Conservation (phyloP, 2,797 vertebrate species). For the Takifugu rubripes region DNA sequence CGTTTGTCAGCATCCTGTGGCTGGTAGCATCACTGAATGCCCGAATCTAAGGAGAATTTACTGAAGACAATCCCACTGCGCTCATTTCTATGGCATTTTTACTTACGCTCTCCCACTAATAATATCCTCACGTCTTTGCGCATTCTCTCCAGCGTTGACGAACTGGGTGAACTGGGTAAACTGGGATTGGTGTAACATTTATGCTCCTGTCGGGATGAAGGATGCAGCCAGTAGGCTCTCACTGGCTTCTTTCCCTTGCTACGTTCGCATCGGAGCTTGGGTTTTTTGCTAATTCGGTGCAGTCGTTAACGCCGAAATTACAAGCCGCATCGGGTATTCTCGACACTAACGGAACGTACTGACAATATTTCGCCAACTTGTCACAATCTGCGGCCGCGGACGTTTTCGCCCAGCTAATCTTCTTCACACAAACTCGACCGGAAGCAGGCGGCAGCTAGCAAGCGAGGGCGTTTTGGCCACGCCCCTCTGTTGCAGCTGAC, state of each 20-base stretch:
- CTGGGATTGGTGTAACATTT: conserved; percentile 37
- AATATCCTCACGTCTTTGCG: conserved; percentile 95
- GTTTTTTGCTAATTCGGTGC: conserved; percentile 1
- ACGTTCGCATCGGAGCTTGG: conserved; percentile 44
- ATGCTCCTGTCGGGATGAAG: conserved; percentile 50
- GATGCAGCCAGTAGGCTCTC: conserved; percentile 28
- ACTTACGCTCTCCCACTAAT: conserved; percentile 93
- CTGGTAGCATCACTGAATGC: conserved; percentile 15
- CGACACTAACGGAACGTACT: background rate
- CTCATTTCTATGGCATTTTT: background rate
- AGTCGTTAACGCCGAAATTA: background rate
- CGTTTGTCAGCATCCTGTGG: conserved; percentile 29
- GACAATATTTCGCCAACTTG: background rate
- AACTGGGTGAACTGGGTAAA: conserved; percentile 22
- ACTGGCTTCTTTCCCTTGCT: conserved; percentile 45
- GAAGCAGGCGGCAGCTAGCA: background rate
- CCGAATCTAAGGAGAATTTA: background rate
- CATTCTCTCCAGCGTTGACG: conserved; percentile 70
- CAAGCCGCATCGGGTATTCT: background rate
- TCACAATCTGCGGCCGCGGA: background rate
- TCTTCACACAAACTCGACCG: background rate
- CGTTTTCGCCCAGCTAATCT: background rate
- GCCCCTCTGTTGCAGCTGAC: background rate
- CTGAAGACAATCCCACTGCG: background rate
- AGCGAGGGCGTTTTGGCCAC: background rate